Evolutionary conservation across 1,140 invertebrate genomes (phyloP).

Genomic region (Mylabris phalerata): DNA sequence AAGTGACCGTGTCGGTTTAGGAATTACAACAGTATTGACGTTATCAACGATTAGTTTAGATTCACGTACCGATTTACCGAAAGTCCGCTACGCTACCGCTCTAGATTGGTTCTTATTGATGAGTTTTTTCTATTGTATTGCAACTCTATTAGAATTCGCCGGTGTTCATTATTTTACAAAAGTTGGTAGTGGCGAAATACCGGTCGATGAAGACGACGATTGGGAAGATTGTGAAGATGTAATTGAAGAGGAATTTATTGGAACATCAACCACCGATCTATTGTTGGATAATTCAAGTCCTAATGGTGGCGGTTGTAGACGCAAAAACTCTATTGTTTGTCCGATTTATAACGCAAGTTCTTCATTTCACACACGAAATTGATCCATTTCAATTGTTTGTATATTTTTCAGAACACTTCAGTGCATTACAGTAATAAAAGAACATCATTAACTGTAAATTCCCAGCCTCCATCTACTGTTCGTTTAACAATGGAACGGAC

Average conservation of each 20-base stretch:
- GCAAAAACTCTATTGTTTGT: slow-evolving; percentile 51
- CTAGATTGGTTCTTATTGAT: slow-evolving; percentile 89
- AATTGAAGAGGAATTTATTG: slow-evolving; percentile 47
- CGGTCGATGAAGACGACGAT: slow-evolving; percentile 69
- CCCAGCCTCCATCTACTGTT: slow-evolving; percentile 36
- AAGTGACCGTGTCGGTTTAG: slow-evolving; percentile 59
- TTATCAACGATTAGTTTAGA: slow-evolving; percentile 87
- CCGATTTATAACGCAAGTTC: slow-evolving; percentile 53
- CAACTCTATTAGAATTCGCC: slow-evolving; percentile 86
- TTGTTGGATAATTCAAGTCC: slow-evolving; percentile 17
- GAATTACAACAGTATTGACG: slow-evolving; percentile 87
- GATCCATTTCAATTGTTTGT: background rate
- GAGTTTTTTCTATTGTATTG: slow-evolving; percentile 91
- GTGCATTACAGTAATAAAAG: slow-evolving; percentile 29
- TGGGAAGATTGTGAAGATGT: slow-evolving; percentile 57
- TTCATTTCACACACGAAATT: slow-evolving; percentile 18
- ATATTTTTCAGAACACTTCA: slow-evolving; percentile 25
- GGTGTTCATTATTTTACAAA: slow-evolving; percentile 78
- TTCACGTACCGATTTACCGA: slow-evolving; percentile 82
- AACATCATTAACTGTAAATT: slow-evolving; percentile 28
- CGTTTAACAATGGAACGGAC: slow-evolving; percentile 66
- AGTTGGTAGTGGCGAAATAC: slow-evolving; percentile 74
- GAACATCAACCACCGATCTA: slow-evolving; percentile 29
- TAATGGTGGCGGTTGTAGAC: slow-evolving; percentile 26
- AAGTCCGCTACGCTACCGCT: slow-evolving; percentile 83